Base-by-base conservation (phyloP, 2,888 invertebrate species). In the Torymus texanus region DNA sequence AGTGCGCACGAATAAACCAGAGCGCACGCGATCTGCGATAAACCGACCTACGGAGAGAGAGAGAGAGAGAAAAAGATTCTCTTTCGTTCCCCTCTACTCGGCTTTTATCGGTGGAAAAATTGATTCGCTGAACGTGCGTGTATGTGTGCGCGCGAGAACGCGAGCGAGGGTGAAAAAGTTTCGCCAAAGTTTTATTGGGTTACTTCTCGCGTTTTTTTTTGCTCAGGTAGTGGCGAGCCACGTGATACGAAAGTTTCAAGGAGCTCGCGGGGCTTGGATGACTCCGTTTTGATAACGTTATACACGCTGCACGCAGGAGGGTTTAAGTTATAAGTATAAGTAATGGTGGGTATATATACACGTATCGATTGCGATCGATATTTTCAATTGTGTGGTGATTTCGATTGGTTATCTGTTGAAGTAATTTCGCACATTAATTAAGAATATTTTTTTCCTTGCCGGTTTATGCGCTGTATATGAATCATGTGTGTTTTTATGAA, bases 61-160 rank as follows among this genome's bases (percentile, higher is more conserved):
- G 62, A 67, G 59, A 75, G 29, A 29, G 41, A 41, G 41, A 41
- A 41, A 41, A 41, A 41, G 41, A 41, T 41, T 41, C 41, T 41
- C 41, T 41, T 41, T 41, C 41, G 41, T 67, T 53, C 67, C 29
- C n/a, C 14, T 10, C 24, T 3, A 16, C 41, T 2, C 14, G 4
- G 41, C 21, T 16, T 74, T 66, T 74, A 66, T 62, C 61, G 75
- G 56, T n/a, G 62, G 24, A 61, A 75, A 76, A 76, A 76, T 75
- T 75, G 41, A 61, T 68, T 75, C 61, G 29, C 59, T 18, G 18
- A 56, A 14, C 58, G 41, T 14, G 18, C 41, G 41, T 8, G 41
- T 41, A 8, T 29, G 5, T 29, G 29, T 29, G 29, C 5, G 41
- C 10, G 41, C 8, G 41, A 21, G 21, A 21, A 21, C 41, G n/a